Evolutionary conservation across 53 echinoderm and acorn worm genomes (phyloP).

Genomic region (Luidia sarsii): DNA sequence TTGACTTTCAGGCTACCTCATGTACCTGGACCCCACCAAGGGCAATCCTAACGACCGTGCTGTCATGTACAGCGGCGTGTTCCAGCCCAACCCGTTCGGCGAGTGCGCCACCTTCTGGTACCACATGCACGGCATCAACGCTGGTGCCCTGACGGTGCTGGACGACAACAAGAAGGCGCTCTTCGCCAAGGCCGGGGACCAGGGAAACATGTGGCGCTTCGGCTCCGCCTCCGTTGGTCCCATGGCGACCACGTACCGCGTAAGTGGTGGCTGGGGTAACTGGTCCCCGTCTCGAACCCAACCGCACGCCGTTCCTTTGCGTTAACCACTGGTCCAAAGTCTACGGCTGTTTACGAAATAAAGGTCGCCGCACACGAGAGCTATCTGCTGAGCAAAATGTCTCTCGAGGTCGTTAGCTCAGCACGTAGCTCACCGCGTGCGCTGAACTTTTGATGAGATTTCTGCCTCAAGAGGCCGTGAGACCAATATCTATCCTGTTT

Average conservation of each 20-base stretch:
- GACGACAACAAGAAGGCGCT: constrained; percentile 21
- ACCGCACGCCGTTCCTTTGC: too few species aligned
- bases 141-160: constrained; percentile 51
- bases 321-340: too few species aligned
- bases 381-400: too few species aligned
- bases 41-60: constrained; percentile 37
- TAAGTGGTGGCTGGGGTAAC: too few species aligned
- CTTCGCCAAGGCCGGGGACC: constrained; percentile 66
- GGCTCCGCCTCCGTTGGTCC: constrained; percentile 15
- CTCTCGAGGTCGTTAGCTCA: too few species aligned
- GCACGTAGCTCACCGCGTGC: too few species aligned
- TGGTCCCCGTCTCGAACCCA: too few species aligned
- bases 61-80: constrained; percentile 53
- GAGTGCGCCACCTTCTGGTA: constrained; percentile 86
- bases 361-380: too few species aligned
- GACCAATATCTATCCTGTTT: too few species aligned
- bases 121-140: constrained; percentile 83
- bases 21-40: constrained; percentile 65
- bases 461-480: too few species aligned
- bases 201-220: constrained; percentile 76
- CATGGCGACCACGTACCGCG: constrained; percentile 1
- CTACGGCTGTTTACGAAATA: too few species aligned
- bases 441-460: too few species aligned
- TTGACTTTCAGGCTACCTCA: constrained; percentile 46
- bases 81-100: constrained; percentile 32